These are phyloP conservation scores for Lepus oiostolus DNA, from an alignment of 2,797 vertebrate species.

Conservation along the genomic window DNA sequence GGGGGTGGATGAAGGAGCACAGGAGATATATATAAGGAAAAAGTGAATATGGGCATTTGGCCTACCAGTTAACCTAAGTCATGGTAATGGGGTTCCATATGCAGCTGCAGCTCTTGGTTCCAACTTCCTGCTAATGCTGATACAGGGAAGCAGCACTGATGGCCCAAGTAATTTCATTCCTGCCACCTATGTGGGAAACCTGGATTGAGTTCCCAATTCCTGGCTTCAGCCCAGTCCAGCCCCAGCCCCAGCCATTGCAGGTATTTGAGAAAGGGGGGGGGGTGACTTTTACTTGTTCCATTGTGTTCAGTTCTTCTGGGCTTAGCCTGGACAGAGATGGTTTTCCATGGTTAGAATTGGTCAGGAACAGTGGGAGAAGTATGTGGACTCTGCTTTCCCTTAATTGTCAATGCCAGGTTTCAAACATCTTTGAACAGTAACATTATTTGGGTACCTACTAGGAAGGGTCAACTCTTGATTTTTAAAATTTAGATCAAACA, in stretches of 20 bases:
- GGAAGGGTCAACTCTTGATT: background rate
- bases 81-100: no score
- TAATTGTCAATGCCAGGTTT: background rate
- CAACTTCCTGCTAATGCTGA: no score
- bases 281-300: background rate
- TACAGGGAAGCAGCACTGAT: no score
- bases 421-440: background rate
- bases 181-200: no score
- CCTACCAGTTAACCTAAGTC: no score
- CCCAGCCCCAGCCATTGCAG: no score
- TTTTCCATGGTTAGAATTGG: background rate
- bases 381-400: background rate
- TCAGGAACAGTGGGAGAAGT: background rate
- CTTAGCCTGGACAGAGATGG: background rate
- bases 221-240: no score
- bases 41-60: background rate
- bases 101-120: no score
- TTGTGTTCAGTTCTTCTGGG: background rate
- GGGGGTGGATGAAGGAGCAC: background rate
- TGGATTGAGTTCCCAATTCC: no score
- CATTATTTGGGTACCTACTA: background rate
- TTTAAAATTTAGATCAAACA: background rate
- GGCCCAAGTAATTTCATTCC: no score
- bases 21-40: background rate
- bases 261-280: background rate